Conservation (phyloP, 2,113 vertebrate genomes). For the Nothocercus nigrocapillus region DNA sequence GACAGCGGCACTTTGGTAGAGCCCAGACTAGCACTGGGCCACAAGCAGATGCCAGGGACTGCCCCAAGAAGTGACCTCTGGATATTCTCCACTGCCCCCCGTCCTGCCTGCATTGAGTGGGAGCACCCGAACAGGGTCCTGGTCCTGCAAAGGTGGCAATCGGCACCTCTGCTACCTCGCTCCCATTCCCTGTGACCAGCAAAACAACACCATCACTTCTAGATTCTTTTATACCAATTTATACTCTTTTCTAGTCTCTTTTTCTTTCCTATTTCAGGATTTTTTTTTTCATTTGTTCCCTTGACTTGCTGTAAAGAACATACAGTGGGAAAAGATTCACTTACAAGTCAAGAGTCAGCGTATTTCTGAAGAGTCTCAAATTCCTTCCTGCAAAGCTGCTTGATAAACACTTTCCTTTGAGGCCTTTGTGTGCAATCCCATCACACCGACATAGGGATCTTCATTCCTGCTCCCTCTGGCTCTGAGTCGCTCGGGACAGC, state of each 20-base stretch:
- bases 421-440: neutral
- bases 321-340: neutral
- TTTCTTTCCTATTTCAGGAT: neutral
- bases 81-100: neutral
- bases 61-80: neutral
- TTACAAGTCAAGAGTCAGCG: neutral
- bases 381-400: neutral
- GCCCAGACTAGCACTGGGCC: neutral
- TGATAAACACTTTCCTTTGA: neutral
- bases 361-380: neutral
- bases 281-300: neutral
- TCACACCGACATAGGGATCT: accelerated
- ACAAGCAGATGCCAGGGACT: neutral
- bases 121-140: no score
- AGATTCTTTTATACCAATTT: no score
- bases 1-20: neutral
- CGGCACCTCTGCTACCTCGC: neutral
- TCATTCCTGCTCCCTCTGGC: neutral
- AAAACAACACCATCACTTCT: neutral
- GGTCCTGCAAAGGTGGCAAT: neutral
- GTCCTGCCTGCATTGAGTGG: no score
- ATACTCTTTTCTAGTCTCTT: neutral
- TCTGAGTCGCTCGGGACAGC: neutral
- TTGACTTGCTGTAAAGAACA: neutral
- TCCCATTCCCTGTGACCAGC: neutral